A percentile compares a stretch with the other conserved stretches of the same genome.
phyloP scores from a whole-genome alignment of 2,888 invertebrate species.

The Athalia circularis region DNA sequence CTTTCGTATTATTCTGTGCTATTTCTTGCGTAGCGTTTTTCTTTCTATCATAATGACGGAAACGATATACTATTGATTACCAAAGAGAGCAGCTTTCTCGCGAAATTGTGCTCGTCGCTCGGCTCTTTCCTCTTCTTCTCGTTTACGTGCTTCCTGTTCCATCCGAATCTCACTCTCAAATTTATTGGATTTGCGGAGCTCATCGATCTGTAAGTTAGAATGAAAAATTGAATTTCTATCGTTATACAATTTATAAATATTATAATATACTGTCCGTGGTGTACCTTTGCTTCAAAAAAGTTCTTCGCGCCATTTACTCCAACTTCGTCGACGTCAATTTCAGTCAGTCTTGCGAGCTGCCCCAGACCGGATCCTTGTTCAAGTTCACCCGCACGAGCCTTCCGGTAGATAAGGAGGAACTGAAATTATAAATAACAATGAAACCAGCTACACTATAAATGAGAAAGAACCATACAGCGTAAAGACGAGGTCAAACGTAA shows the following conservation, averaged over 20 bases:
- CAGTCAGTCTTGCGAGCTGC: slow-evolving; percentile 90
- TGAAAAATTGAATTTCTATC: neutral
- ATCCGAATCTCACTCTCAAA: slow-evolving; percentile 94
- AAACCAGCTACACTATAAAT: neutral
- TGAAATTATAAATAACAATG: slow-evolving; percentile 57
- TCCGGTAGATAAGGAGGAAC: slow-evolving; percentile 87
- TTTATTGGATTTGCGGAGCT: slow-evolving; percentile 87
- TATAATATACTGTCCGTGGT: neutral
- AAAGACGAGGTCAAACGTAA: neutral
- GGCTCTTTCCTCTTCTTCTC: slow-evolving; percentile 89
- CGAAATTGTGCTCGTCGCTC: slow-evolving; percentile 88
- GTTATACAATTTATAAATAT: neutral
- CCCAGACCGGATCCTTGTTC: slow-evolving; percentile 90
- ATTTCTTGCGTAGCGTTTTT: neutral
- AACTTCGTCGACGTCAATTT: slow-evolving; percentile 94
- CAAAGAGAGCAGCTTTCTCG: slow-evolving; percentile 91
- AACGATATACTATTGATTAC: slow-evolving; percentile 72
- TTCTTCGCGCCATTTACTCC: slow-evolving; percentile 96
- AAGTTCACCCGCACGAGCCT: slow-evolving; percentile 94
- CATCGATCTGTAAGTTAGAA: slow-evolving; percentile 81
- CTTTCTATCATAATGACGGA: neutral
- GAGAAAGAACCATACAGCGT: neutral
- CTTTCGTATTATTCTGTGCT: neutral
- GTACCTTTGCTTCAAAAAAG: slow-evolving; percentile 95
- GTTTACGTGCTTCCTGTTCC: slow-evolving; percentile 92